phyloP scores from a whole-genome alignment of 2,113 vertebrate genomes.

The Pseudolaguvia tuberculata region DNA sequence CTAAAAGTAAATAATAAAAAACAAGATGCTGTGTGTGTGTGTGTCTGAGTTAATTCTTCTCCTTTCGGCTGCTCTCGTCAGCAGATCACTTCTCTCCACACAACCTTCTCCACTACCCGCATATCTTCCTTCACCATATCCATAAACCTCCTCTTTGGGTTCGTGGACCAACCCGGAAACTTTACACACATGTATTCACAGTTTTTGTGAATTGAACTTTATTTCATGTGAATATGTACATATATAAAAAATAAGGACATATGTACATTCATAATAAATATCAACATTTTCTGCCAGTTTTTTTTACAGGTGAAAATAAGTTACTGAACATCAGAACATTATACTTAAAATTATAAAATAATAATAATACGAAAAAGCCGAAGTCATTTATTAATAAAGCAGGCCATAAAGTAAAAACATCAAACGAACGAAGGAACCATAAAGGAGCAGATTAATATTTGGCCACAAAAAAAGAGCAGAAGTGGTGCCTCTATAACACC shows the following conservation, averaged over 20 bases:
- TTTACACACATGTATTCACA: too few relatives aligned
- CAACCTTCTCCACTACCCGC: too few relatives aligned
- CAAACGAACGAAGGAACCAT: slow-evolving; percentile 38
- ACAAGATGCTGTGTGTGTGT: too few relatives aligned
- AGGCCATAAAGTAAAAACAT: slow-evolving; percentile 34
- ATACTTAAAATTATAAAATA: slow-evolving; percentile 53
- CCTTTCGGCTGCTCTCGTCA: too few relatives aligned
- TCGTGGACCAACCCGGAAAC: too few relatives aligned
- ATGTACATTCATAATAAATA: slow-evolving; percentile 83
- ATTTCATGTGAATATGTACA: slow-evolving; percentile 76
- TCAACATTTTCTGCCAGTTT: slow-evolving; percentile 58
- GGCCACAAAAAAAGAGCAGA: slow-evolving; percentile 43
- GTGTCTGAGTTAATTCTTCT: too few relatives aligned
- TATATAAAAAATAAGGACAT: slow-evolving; percentile 81
- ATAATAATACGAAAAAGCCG: slow-evolving; percentile 36
- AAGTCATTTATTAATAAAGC: slow-evolving; percentile 24
- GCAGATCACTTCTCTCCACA: too few relatives aligned
- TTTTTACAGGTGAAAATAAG: slow-evolving; percentile 79
- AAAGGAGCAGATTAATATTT: slow-evolving; percentile 59
- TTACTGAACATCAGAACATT: slow-evolving; percentile 73
- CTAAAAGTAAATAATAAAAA: too few relatives aligned
- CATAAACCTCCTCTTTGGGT: too few relatives aligned
- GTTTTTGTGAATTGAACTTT: slow-evolving; percentile 66
- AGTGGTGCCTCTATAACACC: slow-evolving; percentile 40
- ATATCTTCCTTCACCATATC: too few relatives aligned